Conservation (phyloP, 2,888 invertebrate genomes). For the Luperina nickerlii region DNA sequence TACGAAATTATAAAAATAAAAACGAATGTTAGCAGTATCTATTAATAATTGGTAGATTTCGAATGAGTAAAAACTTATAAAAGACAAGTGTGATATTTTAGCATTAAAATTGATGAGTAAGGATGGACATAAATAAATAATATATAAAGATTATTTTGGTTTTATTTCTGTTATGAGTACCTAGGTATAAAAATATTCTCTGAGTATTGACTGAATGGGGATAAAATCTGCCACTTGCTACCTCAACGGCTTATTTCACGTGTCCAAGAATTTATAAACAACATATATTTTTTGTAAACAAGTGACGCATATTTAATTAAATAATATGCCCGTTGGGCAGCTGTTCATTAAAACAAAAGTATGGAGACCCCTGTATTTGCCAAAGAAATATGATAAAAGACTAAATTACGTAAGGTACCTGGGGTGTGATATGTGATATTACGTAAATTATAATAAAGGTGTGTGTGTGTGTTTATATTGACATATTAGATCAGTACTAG, state of each 20-base stretch:
- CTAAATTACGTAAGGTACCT: not conserved
- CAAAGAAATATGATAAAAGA: not conserved
- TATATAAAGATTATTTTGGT: not conserved
- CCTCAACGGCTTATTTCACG: not conserved
- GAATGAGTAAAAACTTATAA: conserved; percentile 5
- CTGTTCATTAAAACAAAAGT: not conserved
- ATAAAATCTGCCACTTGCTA: not conserved
- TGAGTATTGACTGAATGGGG: not conserved
- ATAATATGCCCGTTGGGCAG: not conserved
- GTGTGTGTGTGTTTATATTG: no score
- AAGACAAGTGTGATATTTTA: conserved; percentile 43
- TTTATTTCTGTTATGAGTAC: conserved; percentile 17
- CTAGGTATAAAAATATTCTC: not conserved
- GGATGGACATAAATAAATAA: conserved; percentile 4
- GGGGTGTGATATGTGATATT: no score
- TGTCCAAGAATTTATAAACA: not conserved
- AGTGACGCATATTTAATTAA: not conserved
- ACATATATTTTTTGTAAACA: not conserved
- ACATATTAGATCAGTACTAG: no score
- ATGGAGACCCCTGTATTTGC: not conserved
- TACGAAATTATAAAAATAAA: conserved; percentile 52
- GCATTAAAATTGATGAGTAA: conserved; percentile 9
- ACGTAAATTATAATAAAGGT: no score
- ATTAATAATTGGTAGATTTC: conserved; percentile 28
- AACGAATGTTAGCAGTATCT: not conserved